Conservation (phyloP, 2,113 vertebrate genomes). For the Tichodroma muraria region DNA sequence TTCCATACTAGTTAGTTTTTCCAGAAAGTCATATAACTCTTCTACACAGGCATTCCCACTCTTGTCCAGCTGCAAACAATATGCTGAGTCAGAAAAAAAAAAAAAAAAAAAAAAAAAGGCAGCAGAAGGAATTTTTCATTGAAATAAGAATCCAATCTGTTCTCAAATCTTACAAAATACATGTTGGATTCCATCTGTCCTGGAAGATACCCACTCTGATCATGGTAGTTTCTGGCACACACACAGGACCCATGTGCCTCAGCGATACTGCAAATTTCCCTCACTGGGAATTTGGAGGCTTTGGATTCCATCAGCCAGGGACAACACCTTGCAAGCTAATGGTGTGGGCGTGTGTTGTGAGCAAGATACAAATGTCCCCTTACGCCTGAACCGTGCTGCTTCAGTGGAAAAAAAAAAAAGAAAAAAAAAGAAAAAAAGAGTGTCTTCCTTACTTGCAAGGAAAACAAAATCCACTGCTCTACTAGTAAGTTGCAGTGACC, state of each 20-base stretch:
- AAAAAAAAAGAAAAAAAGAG: background rate
- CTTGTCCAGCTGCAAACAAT: conserved; percentile 3
- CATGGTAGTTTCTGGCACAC: background rate
- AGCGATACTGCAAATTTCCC: background rate
- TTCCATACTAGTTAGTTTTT: conserved; percentile 48
- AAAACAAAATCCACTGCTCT: background rate
- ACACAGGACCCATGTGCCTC: rapidly evolving
- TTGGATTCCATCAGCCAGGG: background rate
- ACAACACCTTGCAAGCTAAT: background rate
- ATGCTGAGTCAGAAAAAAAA: conserved; percentile 39
- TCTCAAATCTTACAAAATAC: conserved; percentile 29
- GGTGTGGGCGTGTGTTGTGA: background rate
- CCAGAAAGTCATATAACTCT: conserved; percentile 54
- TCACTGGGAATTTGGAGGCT: rapidly evolving
- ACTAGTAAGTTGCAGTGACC: background rate
- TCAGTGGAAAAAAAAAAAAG: background rate
- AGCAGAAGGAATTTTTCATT: conserved; percentile 20
- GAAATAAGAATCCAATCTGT: conserved; percentile 10
- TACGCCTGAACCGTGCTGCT: background rate
- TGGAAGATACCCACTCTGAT: background rate
- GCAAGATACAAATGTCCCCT: background rate
- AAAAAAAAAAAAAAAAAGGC: background rate
- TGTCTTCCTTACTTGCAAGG: background rate
- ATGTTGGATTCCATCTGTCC: background rate
- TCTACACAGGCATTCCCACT: conserved; percentile 14